Conservation (phyloP, 1,140 invertebrate species). For the Homalodisca vitripennis region DNA sequence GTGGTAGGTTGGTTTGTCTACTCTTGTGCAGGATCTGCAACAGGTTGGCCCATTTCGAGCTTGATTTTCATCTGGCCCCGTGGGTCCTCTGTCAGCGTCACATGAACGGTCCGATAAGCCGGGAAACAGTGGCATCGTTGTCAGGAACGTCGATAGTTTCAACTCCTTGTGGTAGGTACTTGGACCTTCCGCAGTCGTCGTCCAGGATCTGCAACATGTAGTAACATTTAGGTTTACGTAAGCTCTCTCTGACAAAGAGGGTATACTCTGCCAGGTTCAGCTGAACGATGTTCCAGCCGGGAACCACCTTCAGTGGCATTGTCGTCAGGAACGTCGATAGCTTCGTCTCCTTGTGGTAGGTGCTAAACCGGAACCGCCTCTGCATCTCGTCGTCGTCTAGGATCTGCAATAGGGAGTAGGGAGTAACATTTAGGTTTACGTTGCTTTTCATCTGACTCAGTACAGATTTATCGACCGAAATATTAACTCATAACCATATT, state of each 20-base stretch:
- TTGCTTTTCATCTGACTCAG: too few species aligned
- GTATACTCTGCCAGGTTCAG: neutral
- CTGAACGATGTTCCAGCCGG: neutral
- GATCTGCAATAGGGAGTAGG: neutral
- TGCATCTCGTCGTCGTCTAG: slow-evolving; percentile 75
- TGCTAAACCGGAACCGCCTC: slow-evolving; percentile 53
- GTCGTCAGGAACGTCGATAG: neutral
- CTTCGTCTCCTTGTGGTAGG: neutral
- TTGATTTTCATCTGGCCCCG: too few species aligned
- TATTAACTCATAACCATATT: neutral
- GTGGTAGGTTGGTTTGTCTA: too few species aligned
- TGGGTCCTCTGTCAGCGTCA: too few species aligned
- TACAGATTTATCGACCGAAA: too few species aligned
- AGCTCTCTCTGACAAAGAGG: neutral
- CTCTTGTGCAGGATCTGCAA: slow-evolving; percentile 75
- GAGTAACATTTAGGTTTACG: too few species aligned
- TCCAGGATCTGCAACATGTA: slow-evolving; percentile 67
- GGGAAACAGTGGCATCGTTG: too few species aligned
- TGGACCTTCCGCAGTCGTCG: slow-evolving; percentile 84
- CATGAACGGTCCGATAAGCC: too few species aligned
- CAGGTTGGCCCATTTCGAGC: too few species aligned
- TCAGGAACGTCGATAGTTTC: too few species aligned
- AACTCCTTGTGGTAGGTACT: too few species aligned
- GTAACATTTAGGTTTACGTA: neutral
- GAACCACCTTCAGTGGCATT: neutral